Percentiles rank a stretch among this genome's conserved stretches.
Evolutionary conservation across 1,140 invertebrate genomes (phyloP).

Genomic region (Mercenaria mercenaria): DNA sequence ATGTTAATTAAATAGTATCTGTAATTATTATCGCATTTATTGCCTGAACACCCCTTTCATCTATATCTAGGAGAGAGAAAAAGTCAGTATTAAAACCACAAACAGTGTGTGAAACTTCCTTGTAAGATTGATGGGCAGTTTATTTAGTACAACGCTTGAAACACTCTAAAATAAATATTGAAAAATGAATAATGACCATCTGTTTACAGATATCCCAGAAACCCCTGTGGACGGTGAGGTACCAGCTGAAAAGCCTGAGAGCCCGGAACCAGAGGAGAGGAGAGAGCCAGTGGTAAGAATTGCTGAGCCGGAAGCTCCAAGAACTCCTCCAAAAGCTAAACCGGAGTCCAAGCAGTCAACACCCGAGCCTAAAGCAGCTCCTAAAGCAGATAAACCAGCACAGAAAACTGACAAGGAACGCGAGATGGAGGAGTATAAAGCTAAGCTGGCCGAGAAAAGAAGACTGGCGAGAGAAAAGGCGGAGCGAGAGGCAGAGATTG

Average conservation of each 20-base stretch:
- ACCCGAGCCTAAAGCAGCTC: constrained; percentile 33
- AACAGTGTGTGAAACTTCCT: no score
- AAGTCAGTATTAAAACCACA: no score
- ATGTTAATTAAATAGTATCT: no score
- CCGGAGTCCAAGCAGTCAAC: constrained; percentile 42
- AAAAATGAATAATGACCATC: no score
- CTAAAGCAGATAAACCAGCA: constrained; percentile 36
- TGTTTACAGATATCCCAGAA: background rate
- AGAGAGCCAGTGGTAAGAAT: constrained; percentile 9
- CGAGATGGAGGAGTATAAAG: constrained; percentile 83
- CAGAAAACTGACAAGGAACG: constrained; percentile 71
- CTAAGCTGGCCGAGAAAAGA: constrained; percentile 83
- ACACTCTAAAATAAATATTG: no score
- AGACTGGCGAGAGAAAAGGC: constrained; percentile 83
- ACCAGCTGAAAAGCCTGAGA: constrained; percentile 1
- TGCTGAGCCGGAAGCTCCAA: background rate
- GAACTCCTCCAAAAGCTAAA: constrained; percentile 6
- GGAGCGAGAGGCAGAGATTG: constrained; percentile 82
- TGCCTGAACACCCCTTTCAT: no score
- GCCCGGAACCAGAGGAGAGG: background rate
- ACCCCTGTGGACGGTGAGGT: background rate
- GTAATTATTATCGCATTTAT: no score
- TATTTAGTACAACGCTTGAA: no score
- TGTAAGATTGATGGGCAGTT: no score
- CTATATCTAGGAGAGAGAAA: no score